Percentiles rank a stretch among this genome's conserved stretches.
Conservation (phyloP, 2,113 vertebrate genomes). For the Tretioscincus oriximinensis region DNA sequence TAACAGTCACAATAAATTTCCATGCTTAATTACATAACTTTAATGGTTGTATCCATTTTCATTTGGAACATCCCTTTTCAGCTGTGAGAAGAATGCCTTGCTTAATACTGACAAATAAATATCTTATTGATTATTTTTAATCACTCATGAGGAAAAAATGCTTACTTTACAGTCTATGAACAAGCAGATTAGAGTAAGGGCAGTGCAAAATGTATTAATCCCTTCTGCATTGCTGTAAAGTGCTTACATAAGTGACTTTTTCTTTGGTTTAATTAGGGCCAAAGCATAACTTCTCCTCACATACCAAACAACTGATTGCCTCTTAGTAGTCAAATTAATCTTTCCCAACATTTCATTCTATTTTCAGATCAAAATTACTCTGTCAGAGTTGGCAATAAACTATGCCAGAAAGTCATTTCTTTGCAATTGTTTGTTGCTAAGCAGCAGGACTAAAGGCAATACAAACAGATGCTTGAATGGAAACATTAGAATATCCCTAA, state of each 20-base stretch:
- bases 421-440: slow-evolving; percentile 21
- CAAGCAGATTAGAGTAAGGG: not conserved
- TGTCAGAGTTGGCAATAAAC: not conserved
- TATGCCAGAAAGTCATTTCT: not conserved
- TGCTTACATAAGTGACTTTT: not conserved
- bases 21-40: not conserved
- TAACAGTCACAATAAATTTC: too few relatives aligned
- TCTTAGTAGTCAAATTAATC: not conserved
- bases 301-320: not conserved
- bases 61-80: slow-evolving; percentile 32
- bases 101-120: slow-evolving; percentile 29
- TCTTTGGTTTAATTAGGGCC: slow-evolving; percentile 23
- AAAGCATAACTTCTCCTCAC: not conserved
- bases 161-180: slow-evolving; percentile 37
- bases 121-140: slow-evolving; percentile 39
- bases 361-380: slow-evolving; percentile 4
- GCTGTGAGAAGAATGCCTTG: slow-evolving; percentile 15
- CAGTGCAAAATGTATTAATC: slow-evolving; percentile 27
- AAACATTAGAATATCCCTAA: not conserved
- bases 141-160: not conserved
- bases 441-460: slow-evolving; percentile 4
- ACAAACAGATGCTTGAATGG: slow-evolving; percentile 4
- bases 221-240: slow-evolving; percentile 3
- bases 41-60: slow-evolving; percentile 21
- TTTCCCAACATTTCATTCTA: not conserved